Base-by-base conservation (phyloP, 2,888 invertebrate species). In the Endotricha flammealis region DNA sequence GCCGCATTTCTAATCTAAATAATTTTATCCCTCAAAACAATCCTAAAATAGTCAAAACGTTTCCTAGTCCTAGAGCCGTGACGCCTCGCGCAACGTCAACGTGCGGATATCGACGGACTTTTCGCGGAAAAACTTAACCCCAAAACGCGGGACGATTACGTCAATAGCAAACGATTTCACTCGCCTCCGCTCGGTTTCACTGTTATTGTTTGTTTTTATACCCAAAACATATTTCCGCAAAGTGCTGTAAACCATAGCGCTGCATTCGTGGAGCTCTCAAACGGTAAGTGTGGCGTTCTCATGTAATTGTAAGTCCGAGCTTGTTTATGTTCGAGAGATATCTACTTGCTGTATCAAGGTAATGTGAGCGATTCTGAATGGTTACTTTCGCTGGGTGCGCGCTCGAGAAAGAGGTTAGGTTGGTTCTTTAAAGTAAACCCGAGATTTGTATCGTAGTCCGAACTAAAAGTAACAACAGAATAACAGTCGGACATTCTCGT, bases 361-460 rank as follows among this genome's bases (percentile, higher is more conserved):
- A 53, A 58, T 61, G 56, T 61, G 60, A 59, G 58, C 60, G 66
- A 50, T 48, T 38, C 43, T 43, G 50, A 60, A 56, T 56, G 49
- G 64, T 63, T 68, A 78, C 77, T 78, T 80, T 79, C 75, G 61
- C 75, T 70, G 56, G 53, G 41, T 50, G 50, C 53, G 57, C 62
- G 57, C 61, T 57, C 54, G 60, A 59, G 63, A 81, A 81, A 77
- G 80, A 69, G 81, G 77, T 64, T 65, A 62, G 68, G 62, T 54
- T 71, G 68, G 62, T 54, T 71, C 67, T 77, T 69, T 70, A 77
- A 74, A 74, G 77, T 76, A 78, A 74, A 64, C 74, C 11, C 50
- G 50, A 41, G 60, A 60, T 76, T 76, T 78, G 77, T 72, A 65
- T 55, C 57, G 64, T 57, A 44, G 58, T 60, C 63, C 29, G 20